Evolutionary conservation across 2,888 invertebrate species (phyloP).

Genomic region (Lacanobia wlatinum): DNA sequence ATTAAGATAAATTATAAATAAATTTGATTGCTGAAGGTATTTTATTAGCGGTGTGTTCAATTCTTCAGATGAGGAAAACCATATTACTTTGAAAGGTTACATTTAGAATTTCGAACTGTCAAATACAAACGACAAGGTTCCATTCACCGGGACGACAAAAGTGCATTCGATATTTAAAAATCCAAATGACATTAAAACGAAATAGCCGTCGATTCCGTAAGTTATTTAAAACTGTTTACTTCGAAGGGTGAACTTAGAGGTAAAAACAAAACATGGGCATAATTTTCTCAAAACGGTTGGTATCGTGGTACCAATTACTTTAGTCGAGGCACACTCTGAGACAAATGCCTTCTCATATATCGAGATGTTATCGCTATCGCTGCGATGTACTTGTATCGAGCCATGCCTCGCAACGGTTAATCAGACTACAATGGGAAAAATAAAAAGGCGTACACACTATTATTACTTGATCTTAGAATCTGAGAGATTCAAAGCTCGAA

Average conservation of each 20-base stretch:
- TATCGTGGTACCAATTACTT: constrained; percentile 65
- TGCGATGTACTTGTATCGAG: constrained; percentile 63
- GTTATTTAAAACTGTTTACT: constrained; percentile 50
- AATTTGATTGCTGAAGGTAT: constrained; percentile 49
- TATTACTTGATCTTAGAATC: constrained; percentile 53
- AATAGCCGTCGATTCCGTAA: constrained; percentile 33
- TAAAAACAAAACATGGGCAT: constrained; percentile 55
- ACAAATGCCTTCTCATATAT: constrained; percentile 82
- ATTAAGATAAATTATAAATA: constrained; percentile 62
- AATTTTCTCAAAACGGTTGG: constrained; percentile 61
- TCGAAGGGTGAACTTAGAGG: constrained; percentile 41
- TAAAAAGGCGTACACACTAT: constrained; percentile 54
- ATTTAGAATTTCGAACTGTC: background rate
- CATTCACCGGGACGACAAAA: background rate
- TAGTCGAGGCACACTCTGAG: constrained; percentile 67
- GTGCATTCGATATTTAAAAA: constrained; percentile 28
- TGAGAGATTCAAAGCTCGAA: background rate
- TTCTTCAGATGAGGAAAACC: constrained; percentile 15
- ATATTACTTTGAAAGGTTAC: constrained; percentile 9
- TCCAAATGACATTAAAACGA: constrained; percentile 23
- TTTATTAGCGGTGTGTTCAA: constrained; percentile 26
- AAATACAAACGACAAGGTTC: constrained; percentile 1
- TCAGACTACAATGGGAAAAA: constrained; percentile 65
- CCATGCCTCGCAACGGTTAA: constrained; percentile 66
- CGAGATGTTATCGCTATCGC: constrained; percentile 81